Conservation (phyloP, 2,888 invertebrate species). For the Dryadula phaetusa region DNA sequence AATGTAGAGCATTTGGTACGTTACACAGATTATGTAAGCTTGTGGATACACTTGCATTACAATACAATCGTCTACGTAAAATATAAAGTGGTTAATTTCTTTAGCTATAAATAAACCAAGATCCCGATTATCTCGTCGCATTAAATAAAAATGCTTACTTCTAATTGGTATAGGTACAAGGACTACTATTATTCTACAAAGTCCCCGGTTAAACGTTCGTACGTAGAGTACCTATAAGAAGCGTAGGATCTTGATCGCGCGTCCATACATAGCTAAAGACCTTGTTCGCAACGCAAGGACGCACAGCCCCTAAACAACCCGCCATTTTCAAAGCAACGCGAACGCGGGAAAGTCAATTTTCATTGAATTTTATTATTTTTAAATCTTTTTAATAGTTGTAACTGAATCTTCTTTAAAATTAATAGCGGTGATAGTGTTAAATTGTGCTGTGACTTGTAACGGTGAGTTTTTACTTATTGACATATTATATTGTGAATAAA, state of each 20-base stretch:
- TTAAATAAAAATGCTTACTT: conserved; percentile 38
- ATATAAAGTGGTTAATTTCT: not conserved
- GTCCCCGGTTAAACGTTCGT: conserved; percentile 47
- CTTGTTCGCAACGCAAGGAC: conserved; percentile 81
- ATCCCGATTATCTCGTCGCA: conserved; percentile 26
- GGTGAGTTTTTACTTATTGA: conserved; percentile 13
- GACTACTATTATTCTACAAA: conserved; percentile 48
- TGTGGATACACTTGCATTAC: not conserved
- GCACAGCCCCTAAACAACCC: conserved; percentile 73
- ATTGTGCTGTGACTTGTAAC: conserved; percentile 12
- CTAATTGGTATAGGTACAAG: conserved; percentile 41
- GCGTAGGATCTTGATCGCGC: conserved; percentile 69
- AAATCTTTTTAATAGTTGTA: not conserved
- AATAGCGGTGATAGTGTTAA: not conserved
- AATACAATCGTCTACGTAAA: not conserved
- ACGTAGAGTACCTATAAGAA: conserved; percentile 69
- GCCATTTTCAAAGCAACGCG: conserved; percentile 74
- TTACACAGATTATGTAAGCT: conserved; percentile 5
- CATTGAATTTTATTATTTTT: conserved; percentile 35
- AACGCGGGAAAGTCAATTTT: conserved; percentile 58
- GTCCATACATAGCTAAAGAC: conserved; percentile 75
- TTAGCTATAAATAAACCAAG: conserved; percentile 32
- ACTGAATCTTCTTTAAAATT: not conserved
- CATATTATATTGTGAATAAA: not conserved
- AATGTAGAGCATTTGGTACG: not conserved